phyloP scores from a whole-genome alignment of 2,113 vertebrate species.

The Chaenogobius annularis region DNA sequence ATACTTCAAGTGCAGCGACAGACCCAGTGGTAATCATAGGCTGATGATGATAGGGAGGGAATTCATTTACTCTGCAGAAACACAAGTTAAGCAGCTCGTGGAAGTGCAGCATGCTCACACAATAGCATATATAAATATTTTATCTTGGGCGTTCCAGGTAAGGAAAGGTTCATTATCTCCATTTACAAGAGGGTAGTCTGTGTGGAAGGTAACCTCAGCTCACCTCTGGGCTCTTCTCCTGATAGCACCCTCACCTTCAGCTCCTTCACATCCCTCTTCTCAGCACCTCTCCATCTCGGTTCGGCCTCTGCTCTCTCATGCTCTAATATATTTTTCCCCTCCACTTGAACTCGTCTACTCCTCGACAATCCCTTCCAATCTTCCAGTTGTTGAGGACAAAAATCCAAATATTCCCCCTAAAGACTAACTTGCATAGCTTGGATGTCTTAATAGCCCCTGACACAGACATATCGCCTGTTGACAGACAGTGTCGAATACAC shows the following conservation, averaged over 20 bases:
- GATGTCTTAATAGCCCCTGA: conserved; percentile 55
- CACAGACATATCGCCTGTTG: conserved; percentile 60
- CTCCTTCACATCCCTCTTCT: conserved; percentile 53
- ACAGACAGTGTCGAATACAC: conserved; percentile 57
- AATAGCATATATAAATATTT: conserved; percentile 86
- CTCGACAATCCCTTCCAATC: conserved; percentile 12
- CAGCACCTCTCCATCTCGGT: conserved; percentile 42
- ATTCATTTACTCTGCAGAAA: conserved; percentile 78
- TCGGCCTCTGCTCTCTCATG: conserved; percentile 24
- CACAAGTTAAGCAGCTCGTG: conserved; percentile 78
- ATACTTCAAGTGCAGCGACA: conserved; percentile 70
- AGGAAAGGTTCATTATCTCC: conserved; percentile 80
- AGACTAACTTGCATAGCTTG: conserved; percentile 25
- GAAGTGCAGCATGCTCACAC: conserved; percentile 65
- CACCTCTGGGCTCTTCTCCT: conserved; percentile 58
- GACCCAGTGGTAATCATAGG: conserved; percentile 69
- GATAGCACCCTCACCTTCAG: conserved; percentile 64
- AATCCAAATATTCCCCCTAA: conserved; percentile 27
- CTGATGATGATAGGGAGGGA: conserved; percentile 77
- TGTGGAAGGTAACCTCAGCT: conserved; percentile 61
- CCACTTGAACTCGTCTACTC: conserved; percentile 24
- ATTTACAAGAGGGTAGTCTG: conserved; percentile 75
- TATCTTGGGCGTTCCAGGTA: conserved; percentile 78
- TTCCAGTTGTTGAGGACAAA: conserved; percentile 37
- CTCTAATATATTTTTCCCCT: conserved; percentile 29